Conservation (phyloP, 2,113 vertebrate species). For the Oreochromis niloticus region DNA sequence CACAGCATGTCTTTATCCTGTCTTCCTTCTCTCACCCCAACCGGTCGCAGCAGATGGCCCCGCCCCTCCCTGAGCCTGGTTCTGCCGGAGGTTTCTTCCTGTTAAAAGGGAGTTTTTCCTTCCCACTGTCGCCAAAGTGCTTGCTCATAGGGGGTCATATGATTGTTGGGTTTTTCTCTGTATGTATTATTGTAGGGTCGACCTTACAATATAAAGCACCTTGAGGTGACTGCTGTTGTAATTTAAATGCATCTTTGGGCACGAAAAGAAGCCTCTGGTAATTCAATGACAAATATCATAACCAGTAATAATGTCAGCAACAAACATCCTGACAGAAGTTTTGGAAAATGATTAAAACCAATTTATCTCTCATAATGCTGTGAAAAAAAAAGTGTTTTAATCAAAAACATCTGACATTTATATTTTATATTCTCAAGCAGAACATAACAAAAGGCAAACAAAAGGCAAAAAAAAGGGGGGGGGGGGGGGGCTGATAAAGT, state of each 20-base stretch:
- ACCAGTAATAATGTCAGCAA: not conserved
- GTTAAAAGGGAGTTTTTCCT: too few species aligned
- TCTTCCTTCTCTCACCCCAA: too few species aligned
- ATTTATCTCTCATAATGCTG: not conserved
- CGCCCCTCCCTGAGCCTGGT: too few species aligned
- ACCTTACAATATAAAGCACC: too few species aligned
- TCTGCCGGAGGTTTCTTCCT: too few species aligned
- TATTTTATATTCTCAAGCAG: not conserved
- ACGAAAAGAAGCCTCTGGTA: not conserved
- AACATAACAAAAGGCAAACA: not conserved
- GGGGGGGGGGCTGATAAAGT: not conserved
- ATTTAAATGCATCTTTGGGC: not conserved
- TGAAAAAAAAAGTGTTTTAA: not conserved
- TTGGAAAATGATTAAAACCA: not conserved
- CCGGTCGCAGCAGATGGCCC: too few species aligned
- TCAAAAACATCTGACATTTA: not conserved
- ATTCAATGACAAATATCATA: not conserved
- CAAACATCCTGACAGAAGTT: not conserved
- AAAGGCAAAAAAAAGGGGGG: not conserved
- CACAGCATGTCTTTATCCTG: too few species aligned
- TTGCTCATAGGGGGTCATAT: too few species aligned
- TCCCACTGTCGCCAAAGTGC: too few species aligned
- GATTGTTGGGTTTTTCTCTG: too few species aligned
- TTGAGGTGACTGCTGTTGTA: rapidly evolving
- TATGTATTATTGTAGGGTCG: too few species aligned